phyloP scores from a whole-genome alignment of 2,888 invertebrate species.

The Meta bourneti region DNA sequence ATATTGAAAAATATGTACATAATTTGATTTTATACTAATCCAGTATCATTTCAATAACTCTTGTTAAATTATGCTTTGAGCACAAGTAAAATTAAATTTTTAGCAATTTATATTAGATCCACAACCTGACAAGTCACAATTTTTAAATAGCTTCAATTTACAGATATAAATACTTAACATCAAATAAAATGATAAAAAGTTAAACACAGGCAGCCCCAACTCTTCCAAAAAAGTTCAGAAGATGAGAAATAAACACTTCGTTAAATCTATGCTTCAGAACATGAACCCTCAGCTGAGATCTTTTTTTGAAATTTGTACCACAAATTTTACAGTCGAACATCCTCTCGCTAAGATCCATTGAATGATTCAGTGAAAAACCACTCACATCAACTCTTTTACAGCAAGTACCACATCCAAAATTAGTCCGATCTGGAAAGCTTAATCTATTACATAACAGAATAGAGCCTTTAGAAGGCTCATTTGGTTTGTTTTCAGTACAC shows the following conservation, averaged over 20 bases:
- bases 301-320: constrained; percentile 34
- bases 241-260: constrained; percentile 30
- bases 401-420: constrained; percentile 28
- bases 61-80: no score
- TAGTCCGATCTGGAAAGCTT: not conserved
- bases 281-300: constrained; percentile 47
- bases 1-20: no score
- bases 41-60: no score
- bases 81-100: no score
- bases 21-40: no score
- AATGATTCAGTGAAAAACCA: constrained; percentile 12
- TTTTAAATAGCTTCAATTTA: no score
- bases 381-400: constrained; percentile 14
- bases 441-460: constrained; percentile 15
- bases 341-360: not conserved
- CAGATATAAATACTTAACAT: no score
- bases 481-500: not conserved
- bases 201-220: constrained; percentile 58
- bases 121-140: no score
- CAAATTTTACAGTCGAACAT: constrained; percentile 34
- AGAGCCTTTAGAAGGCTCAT: not conserved
- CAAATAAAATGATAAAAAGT: not conserved
- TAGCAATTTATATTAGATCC: no score
- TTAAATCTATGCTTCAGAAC: constrained; percentile 41
- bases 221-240: constrained; percentile 42